Conservation (phyloP, 2,797 vertebrate species). For the Anas bernieri region DNA sequence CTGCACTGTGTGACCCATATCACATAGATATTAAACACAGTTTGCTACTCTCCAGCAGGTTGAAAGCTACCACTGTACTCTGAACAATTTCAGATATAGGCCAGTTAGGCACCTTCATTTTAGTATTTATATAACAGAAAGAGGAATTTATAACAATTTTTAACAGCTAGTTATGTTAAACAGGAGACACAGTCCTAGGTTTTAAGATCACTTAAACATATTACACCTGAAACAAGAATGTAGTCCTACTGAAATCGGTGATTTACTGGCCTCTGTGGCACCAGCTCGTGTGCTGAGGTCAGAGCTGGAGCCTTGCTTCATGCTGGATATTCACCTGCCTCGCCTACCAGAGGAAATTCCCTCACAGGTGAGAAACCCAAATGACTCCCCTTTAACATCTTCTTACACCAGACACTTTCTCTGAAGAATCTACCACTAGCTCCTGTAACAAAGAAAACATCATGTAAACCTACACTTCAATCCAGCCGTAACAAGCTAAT, state of each 20-base stretch:
- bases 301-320: not conserved
- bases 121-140: not conserved
- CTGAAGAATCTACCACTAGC: not conserved
- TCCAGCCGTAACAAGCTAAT: not conserved
- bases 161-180: not conserved
- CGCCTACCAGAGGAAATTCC: not conserved
- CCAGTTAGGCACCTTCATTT: not conserved
- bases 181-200: not conserved
- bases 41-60: not conserved
- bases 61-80: not conserved
- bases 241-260: not conserved
- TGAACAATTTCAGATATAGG: not conserved
- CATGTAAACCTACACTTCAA: not conserved
- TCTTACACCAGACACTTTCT: not conserved
- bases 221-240: not conserved
- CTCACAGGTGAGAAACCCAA: not conserved
- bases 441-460: not conserved
- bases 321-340: not conserved
- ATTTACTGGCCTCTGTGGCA: not conserved
- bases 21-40: not conserved
- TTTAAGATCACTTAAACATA: not conserved
- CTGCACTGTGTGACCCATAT: accelerated
- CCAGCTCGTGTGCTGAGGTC: not conserved
- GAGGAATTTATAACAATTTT: not conserved
- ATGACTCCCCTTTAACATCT: not conserved